These are phyloP conservation scores for Varanus komodoensis DNA, from an alignment of 2,113 vertebrate species.

Conservation along the genomic window DNA sequence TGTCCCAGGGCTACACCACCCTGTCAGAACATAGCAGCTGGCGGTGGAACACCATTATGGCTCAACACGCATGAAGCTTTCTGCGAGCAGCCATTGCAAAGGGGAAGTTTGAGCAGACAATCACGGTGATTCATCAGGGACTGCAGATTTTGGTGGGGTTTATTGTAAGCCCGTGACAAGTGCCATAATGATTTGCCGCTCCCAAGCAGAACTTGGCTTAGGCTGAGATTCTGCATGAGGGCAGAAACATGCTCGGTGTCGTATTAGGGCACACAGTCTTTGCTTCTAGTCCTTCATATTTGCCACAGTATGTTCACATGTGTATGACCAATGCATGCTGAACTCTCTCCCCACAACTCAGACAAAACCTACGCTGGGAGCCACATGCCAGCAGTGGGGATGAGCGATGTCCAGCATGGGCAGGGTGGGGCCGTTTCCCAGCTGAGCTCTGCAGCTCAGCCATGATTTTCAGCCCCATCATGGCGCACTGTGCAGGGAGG, in stretches of 20 bases:
- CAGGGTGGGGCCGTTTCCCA: too few species aligned
- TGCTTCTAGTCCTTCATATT: too few species aligned
- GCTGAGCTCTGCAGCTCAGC: too few species aligned
- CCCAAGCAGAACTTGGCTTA: not conserved
- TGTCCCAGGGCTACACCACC: not conserved
- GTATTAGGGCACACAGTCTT: not conserved
- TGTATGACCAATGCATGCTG: too few species aligned
- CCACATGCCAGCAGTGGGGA: too few species aligned
- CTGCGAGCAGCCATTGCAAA: constrained; percentile 9
- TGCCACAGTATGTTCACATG: too few species aligned
- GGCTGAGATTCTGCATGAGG: not conserved
- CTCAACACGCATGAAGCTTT: not conserved
- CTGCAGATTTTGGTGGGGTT: not conserved
- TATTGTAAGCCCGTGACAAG: not conserved
- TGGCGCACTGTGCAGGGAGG: too few species aligned
- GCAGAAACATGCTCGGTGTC: not conserved
- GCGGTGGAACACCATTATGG: not conserved
- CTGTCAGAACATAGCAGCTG: not conserved
- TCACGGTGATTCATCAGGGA: not conserved
- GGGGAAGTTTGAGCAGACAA: not conserved
- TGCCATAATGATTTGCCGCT: not conserved
- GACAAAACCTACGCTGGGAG: too few species aligned
- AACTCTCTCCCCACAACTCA: too few species aligned
- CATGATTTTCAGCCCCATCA: too few species aligned
- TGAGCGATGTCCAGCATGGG: too few species aligned